A percentile compares a stretch with the other conserved stretches of the same genome.
Evolutionary conservation across 2,797 vertebrate species (phyloP).

Genomic region (Garrulus glandarius): DNA sequence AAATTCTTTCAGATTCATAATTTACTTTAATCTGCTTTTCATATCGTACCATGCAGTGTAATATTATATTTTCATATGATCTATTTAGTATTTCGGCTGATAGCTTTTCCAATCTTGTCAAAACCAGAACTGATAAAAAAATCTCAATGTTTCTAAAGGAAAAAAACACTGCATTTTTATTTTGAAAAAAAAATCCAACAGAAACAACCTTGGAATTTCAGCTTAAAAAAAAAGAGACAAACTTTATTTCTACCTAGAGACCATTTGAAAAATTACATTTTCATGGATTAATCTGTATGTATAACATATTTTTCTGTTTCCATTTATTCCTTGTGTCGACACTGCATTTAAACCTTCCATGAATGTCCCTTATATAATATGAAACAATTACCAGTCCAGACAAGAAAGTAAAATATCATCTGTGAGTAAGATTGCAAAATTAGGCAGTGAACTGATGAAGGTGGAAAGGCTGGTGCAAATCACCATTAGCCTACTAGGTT

Average conservation of each 20-base stretch:
- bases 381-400: neutral
- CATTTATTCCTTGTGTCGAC: neutral
- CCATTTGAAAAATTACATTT: neutral
- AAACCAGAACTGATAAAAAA: neutral
- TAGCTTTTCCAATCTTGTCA: neutral
- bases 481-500: neutral
- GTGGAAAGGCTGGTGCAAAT: neutral
- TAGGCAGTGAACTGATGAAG: neutral
- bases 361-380: neutral
- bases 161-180: neutral
- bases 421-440: neutral
- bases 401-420: conserved; percentile 9
- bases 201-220: neutral
- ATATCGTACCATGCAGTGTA: neutral
- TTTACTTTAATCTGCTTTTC: neutral
- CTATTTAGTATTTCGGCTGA: neutral
- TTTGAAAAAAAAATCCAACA: neutral
- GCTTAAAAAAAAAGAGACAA: accelerated
- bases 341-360: neutral
- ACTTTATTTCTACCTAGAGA: neutral
- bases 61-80: neutral
- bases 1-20: neutral
- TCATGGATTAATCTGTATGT: neutral
- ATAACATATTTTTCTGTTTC: neutral
- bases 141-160: neutral